Conservation (phyloP, 2,888 invertebrate genomes). For the Ennomos quercinarius region DNA sequence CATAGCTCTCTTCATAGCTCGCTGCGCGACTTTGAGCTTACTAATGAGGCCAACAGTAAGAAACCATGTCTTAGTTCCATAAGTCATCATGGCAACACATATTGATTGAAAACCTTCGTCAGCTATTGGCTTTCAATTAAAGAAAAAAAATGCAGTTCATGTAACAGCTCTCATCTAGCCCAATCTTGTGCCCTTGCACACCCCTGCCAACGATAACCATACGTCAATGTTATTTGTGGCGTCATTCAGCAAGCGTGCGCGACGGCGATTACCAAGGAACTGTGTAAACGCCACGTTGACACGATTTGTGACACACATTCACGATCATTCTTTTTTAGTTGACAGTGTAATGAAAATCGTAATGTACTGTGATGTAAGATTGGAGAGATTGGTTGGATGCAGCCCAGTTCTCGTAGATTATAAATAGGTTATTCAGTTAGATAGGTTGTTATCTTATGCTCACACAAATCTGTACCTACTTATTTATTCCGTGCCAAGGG, state of each 20-base stretch:
- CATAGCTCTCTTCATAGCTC: no score
- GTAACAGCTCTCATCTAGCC: conserved; percentile 7
- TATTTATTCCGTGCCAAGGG: no score
- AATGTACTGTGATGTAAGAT: conserved; percentile 8
- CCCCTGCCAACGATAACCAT: conserved; percentile 57
- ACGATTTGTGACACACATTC: conserved; percentile 54
- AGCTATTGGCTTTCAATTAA: no score
- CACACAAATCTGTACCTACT: no score
- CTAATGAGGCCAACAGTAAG: no score
- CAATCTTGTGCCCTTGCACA: conserved; percentile 32
- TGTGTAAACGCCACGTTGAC: conserved; percentile 60
- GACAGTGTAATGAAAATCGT: conserved; percentile 15
- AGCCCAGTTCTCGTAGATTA: conserved; percentile 5
- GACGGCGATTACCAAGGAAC: conserved; percentile 72
- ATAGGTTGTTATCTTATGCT: no score
- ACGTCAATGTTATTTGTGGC: conserved; percentile 80
- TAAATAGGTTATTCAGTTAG: neutral
- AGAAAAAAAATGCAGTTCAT: neutral
- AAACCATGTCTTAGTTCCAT: no score
- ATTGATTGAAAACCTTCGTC: no score
- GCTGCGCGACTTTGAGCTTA: no score
- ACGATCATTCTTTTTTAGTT: conserved; percentile 12
- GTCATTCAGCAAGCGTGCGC: conserved; percentile 73
- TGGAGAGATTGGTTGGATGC: conserved; percentile 11
- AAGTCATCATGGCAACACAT: no score